Base-by-base conservation (phyloP, 2,888 invertebrate species). In the Ctena decussata region DNA sequence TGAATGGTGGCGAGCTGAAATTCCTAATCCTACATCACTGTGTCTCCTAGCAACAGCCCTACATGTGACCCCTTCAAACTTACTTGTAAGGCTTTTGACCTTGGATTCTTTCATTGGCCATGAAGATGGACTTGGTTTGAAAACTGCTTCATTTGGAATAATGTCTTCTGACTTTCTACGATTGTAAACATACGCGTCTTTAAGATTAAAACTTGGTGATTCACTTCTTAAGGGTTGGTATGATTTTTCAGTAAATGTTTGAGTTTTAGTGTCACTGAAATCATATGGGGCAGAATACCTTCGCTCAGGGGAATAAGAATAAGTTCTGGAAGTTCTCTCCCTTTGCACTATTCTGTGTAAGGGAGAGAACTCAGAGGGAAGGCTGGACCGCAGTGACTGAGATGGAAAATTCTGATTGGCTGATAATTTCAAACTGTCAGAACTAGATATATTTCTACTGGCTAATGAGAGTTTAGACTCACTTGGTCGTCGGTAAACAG, bases 401-500 rank as follows among this genome's bases (percentile, higher is more conserved):
- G 84, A 24, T 15, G 84, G 82, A 18, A 87, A 71, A 44, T 37
- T 60, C 35, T 72, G 35, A 21, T 65, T 60, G 53, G 32, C 65
- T 65, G 35, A 65, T 5, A 35, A 65, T 65, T 65, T 65, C 30
- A 65, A 35, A 65, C 32, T 65, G 65, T 65, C 65, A 46, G 30
- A 73, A 46, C 73, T 73, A 73, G 73, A 73, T 46, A 49, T 30
- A 46, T 49, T 35, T 39, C 75, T 57, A 75, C 57, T 57, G 57
- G 75, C 57, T 75, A 75, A 60, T 37, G 57, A 60, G 35, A 72
- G 1, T 72, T 82, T 75, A 79, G 82, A 92, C 93, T 93, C 86
- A 94, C 94, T 91, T 91, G 93, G 93, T 77, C 91, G 87, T 72
- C 93, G 90, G 91, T 93, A 94, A 74, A 93, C 91, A n/a, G 93